Evolutionary conservation across 2,797 vertebrate genomes (phyloP), one percentile per base, ranked within the genome.

Genomic region (Allochrocebus solatus): DNA sequence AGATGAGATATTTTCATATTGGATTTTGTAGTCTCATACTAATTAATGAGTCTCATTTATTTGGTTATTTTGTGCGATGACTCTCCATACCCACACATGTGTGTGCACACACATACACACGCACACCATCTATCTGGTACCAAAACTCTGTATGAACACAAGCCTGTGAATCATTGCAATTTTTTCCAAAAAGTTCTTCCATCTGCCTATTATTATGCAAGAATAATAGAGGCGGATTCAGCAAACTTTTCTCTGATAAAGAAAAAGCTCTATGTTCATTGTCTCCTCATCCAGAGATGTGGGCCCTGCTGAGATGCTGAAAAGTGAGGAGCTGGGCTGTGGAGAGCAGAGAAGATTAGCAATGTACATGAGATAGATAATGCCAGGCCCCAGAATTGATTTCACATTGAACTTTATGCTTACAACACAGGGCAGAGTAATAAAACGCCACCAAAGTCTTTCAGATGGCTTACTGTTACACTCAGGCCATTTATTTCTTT

Each of bases 231-330:
- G 8, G 39, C 55, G 3, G 39, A 96, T 87, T 93, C 75, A 78
- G 33, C 75, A 95, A 86, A 92, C 7, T 70, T 84, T 64, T 92
- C 26, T 97, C 70, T 94, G 43, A 89, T 96, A 75, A 97, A 72
- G 93, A 70, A 92, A 92, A 94, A 87, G 39, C 17, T 4, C 1
- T 7, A 2, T 48, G 30, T 74, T 50, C 21, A 78, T 81, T 43
- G 16, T 72, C n/a, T 90, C 72, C 87, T 89, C 55, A 89, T 39
- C 43, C 26, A 74, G 48, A 93, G 89, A 87, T 48, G 26, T 55
- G 16, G 39, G 14, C 43, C 50, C n/a, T 89, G 21, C 59, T 75
- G 67, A 82, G 39, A 83, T 57, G 46, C 41, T 24, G 30, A 72
- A 59, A 84, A 55, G 46, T 24, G 24, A 87, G 33, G 46, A 78